A percentile compares a stretch with the other conserved stretches of the same genome.
phyloP scores from a whole-genome alignment of 92 coral and sea anemone genomes.

The Bergia sp. region DNA sequence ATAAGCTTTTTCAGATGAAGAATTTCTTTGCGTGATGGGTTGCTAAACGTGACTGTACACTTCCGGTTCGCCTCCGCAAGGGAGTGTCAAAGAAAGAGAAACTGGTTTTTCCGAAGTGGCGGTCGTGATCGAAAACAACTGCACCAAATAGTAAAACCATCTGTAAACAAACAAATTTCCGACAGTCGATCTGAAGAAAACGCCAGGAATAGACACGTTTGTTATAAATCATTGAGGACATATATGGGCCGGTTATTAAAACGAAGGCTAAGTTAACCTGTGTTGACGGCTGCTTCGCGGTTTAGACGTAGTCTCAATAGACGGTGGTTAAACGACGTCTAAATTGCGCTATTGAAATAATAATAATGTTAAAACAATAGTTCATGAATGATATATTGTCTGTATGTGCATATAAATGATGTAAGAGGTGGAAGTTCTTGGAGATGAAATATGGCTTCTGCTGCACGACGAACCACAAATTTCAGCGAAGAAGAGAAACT shows the following conservation, averaged over 20 bases:
- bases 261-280: conserved; percentile 5
- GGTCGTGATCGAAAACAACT: not conserved
- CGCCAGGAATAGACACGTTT: not conserved
- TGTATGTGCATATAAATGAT: too few species aligned
- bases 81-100: too few species aligned
- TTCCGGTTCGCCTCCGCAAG: not conserved
- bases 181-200: too few species aligned
- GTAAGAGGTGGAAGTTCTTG: too few species aligned
- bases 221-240: too few species aligned
- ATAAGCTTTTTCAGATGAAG: too few species aligned
- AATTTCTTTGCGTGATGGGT: not conserved
- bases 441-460: too few species aligned
- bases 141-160: not conserved
- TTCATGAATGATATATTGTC: not conserved
- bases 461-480: too few species aligned
- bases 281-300: not conserved
- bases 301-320: not conserved
- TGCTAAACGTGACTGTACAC: not conserved
- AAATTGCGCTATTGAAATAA: not conserved
- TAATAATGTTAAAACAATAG: not conserved
- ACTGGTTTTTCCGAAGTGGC: too few species aligned
- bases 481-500: not conserved
- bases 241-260: not conserved
- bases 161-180: not conserved
- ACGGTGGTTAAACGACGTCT: too few species aligned